Evolutionary conservation across 92 coral and sea anemone species (phyloP).

Genomic region (Epizoanthus illoricatus): DNA sequence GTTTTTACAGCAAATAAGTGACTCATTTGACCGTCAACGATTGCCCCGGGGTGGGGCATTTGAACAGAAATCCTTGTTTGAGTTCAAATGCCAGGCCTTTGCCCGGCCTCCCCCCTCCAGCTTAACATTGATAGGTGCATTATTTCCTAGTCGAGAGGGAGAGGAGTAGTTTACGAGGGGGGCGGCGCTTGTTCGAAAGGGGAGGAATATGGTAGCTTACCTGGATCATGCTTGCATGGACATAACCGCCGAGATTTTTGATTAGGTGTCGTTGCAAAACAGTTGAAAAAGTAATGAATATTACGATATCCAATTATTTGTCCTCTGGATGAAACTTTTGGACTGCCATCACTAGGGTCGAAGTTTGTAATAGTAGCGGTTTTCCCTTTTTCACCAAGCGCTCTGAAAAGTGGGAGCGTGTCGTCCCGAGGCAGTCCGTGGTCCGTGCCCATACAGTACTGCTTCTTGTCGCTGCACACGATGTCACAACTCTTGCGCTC

Average conservation of each 20-base stretch:
- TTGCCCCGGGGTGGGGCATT: too few relatives aligned
- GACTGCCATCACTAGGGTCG: neutral
- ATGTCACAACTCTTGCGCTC: neutral
- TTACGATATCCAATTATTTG: neutral
- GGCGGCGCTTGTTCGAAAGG: too few relatives aligned
- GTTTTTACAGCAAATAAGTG: too few relatives aligned
- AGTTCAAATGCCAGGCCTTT: too few relatives aligned
- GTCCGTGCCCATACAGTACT: constrained; percentile 27
- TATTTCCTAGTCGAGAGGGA: too few relatives aligned
- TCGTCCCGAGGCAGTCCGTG: constrained; percentile 26
- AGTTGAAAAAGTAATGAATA: neutral
- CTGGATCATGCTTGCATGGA: constrained; percentile 21
- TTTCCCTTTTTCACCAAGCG: neutral
- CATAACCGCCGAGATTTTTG: neutral
- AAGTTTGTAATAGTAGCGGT: neutral
- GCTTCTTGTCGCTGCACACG: neutral
- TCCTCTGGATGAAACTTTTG: neutral
- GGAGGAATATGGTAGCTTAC: neutral
- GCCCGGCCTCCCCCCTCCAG: too few relatives aligned
- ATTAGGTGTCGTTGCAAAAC: neutral
- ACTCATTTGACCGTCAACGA: too few relatives aligned
- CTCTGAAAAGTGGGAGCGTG: neutral
- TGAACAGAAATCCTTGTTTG: too few relatives aligned
- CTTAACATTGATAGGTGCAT: too few relatives aligned
- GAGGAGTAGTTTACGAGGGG: too few relatives aligned